Evolutionary conservation across 2,797 vertebrate genomes (phyloP).

Genomic region (Heliangelus exortis): DNA sequence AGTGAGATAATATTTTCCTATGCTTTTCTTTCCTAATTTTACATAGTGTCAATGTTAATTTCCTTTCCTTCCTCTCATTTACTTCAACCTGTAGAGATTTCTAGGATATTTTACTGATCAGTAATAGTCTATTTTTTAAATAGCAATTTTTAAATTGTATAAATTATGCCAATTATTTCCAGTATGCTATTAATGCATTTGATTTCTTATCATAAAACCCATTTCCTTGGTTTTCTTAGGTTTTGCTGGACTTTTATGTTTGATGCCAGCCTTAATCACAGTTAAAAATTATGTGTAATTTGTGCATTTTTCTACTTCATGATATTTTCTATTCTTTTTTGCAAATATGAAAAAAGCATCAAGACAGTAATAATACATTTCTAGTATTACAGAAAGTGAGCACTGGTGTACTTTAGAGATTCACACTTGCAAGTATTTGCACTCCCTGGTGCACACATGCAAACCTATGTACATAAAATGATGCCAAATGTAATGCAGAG

Average conservation of each 20-base stretch:
- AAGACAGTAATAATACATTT: neutral
- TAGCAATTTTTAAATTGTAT: neutral
- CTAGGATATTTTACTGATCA: neutral
- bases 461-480: rapidly evolving
- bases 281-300: neutral
- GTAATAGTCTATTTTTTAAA: neutral
- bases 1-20: neutral
- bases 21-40: neutral
- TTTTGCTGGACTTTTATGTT: neutral
- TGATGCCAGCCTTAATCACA: neutral
- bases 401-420: neutral
- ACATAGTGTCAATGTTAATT: neutral
- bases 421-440: neutral
- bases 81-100: neutral
- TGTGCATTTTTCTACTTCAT: neutral
- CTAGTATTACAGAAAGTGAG: neutral
- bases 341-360: neutral
- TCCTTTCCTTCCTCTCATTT: neutral
- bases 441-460: neutral
- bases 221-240: neutral
- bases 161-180: neutral
- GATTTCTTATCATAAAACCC: neutral
- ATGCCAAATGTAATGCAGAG: neutral
- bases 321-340: neutral
- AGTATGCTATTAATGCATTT: neutral